These are phyloP conservation scores for Cyphomyrus discorhynchus DNA, from an alignment of 2,113 vertebrate species.

Conservation along the genomic window DNA sequence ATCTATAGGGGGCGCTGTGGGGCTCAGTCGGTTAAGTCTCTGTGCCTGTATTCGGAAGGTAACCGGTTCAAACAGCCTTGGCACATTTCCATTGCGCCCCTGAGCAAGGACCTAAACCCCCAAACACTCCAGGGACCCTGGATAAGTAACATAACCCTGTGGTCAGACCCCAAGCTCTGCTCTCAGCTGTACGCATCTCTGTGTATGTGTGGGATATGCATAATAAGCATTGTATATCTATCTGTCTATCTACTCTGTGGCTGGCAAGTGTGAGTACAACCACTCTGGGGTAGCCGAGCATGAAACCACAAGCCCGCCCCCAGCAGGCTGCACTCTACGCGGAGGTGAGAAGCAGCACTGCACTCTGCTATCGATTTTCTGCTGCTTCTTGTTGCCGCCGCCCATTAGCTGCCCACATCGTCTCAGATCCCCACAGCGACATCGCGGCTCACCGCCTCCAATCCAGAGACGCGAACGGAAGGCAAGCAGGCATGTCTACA, in stretches of 20 bases:
- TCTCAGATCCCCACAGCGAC: slow-evolving; percentile 46
- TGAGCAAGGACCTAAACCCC: neutral
- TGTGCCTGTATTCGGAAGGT: neutral
- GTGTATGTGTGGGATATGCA: neutral
- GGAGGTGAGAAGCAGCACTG: neutral
- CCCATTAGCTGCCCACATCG: slow-evolving; percentile 24
- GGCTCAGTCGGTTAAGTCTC: neutral
- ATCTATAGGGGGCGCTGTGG: neutral
- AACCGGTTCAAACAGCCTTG: neutral
- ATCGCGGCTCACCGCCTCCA: neutral
- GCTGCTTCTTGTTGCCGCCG: neutral
- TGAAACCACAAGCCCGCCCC: neutral
- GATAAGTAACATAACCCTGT: neutral
- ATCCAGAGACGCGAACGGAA: slow-evolving; percentile 26
- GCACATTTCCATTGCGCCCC: neutral
- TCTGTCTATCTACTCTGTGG: neutral
- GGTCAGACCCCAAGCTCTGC: neutral
- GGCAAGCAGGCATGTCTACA: neutral
- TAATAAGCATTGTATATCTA: neutral
- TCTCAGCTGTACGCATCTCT: neutral
- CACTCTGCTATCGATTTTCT: neutral
- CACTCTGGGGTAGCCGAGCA: neutral
- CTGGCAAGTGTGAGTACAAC: neutral
- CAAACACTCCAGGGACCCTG: neutral
- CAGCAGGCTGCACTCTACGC: neutral